Evolutionary conservation across 2,113 vertebrate genomes (phyloP), one percentile per base, ranked within the genome.

Genomic region (Phoxinus phoxinus): DNA sequence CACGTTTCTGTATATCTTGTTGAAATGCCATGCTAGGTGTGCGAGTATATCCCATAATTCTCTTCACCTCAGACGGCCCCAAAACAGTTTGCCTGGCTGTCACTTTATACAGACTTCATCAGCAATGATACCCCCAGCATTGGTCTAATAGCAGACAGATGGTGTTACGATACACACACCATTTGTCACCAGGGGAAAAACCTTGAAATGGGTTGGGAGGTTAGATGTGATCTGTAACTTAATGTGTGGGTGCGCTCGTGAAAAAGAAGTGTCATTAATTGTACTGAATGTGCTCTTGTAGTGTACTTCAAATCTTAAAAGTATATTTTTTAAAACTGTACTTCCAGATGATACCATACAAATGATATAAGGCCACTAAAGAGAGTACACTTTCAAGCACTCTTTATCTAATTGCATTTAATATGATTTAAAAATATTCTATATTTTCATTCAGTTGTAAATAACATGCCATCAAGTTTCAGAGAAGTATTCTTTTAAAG

Each of bases 61-160:
- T 92, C 90, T 84, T 85, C 91, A 93, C 93, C 91, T 92, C 76
- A 88, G 73, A 88, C 88, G 59, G 92, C 90, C 92, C 89, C 80
- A 83, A 89, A 90, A 91, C 90, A 90, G 90, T 86, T 86, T 88
- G 88, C 86, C 91, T 84, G 90, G 89, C 89, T 92, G 91, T 91
- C 48, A 89, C 86, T 65, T 89, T 84, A 88, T 83, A 89, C 91
- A 86, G 87, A 10, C 90, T 94, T 93, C 91, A 92, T 94, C 92
- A 94, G 92, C 91, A 92, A 83, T 86, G 89, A 91, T 91, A 91
- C 90, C 88, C 86, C 90, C 84, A 67, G 85, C 87, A 32, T 87
- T 81, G 53, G 80, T 61, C 89, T 92, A 91, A 93, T 91, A 91
- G 87, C 74, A 87, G 92, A 85, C 93, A 94, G 93, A 94, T 94